phyloP scores from a whole-genome alignment of 1,140 invertebrate genomes.

The Lepeophtheirus salmonis region DNA sequence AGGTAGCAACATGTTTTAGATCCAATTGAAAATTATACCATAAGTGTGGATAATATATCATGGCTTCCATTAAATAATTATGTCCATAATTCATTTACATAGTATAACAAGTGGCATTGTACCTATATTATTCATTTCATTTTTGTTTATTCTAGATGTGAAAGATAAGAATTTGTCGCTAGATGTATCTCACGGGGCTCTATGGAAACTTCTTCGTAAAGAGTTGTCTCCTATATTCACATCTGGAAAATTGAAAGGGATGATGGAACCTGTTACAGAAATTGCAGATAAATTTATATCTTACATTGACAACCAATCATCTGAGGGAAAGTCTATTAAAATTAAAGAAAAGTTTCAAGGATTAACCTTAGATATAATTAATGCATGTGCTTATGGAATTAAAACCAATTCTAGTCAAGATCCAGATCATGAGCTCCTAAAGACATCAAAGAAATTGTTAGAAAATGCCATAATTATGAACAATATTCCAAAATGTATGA shows the following conservation, averaged over 20 bases:
- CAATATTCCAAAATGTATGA: neutral
- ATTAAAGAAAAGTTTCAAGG: slow-evolving; percentile 3
- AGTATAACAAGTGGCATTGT: too few species aligned
- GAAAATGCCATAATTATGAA: neutral
- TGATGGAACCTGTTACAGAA: slow-evolving; percentile 3
- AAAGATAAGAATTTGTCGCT: neutral
- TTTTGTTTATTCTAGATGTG: neutral
- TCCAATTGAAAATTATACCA: too few species aligned
- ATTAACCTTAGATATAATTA: slow-evolving; percentile 11
- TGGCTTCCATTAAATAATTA: too few species aligned
- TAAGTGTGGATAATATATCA: too few species aligned
- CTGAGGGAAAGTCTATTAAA: neutral
- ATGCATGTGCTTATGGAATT: neutral
- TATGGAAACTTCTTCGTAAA: slow-evolving; percentile 7
- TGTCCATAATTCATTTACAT: too few species aligned
- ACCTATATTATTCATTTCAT: too few species aligned
- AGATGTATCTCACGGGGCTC: slow-evolving; percentile 1
- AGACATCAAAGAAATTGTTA: neutral
- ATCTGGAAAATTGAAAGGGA: slow-evolving; percentile 17
- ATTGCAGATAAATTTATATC: slow-evolving; percentile 4
- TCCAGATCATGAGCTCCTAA: neutral
- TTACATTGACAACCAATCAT: neutral
- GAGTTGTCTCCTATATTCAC: slow-evolving; percentile 11
- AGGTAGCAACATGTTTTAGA: too few species aligned
- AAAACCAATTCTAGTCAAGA: neutral